Base-by-base conservation (phyloP, 2,113 vertebrate species). In the Neolamprologus sp. region DNA sequence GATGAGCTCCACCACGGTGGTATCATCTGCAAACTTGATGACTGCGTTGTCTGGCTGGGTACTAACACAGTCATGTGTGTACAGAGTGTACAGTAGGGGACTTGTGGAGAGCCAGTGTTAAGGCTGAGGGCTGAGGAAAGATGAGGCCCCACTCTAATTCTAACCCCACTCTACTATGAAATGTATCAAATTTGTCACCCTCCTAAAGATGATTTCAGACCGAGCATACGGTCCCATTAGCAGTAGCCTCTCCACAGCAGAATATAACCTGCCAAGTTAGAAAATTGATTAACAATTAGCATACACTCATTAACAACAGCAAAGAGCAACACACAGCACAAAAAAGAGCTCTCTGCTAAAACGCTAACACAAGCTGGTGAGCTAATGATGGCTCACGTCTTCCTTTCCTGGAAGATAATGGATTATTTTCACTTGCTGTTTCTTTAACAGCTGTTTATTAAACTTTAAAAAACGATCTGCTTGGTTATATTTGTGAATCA, bases 321-420 rank as follows among this genome's bases (percentile, higher is more conserved):
- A 65, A 63, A 63, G 16, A 33, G 28, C 58, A 63, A 35, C 58
- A 63, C 58, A 63, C 58, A 63, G 17, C 58, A 63, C 17, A 63
- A 65, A 5, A 60, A 35, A 12, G 1, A 65, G 60, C 60, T 37
- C 19, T 4, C 58, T 65, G 33, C 60, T 65, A n/a, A 13, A n/a
- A 65, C 60, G 7, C 60, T 37, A 65, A 35, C 33, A 12, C 10
- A 0, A 37, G 19, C 60, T 65, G 17, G 60, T 21, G 60, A 37
- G 1, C 60, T 37, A 65, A 65, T n/a, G 57, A 33, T 10, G 10
- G 57, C 57, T 0, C 0, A 10, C 0, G 57, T 60, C 3, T 60
- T 60, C 26, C 9, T 60, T 60, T 58, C 14, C 14, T 58, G 57
- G 26, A 30, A 58, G 26, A 58, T 58, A 58, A 58, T 58, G 26